phyloP scores from a whole-genome alignment of 2,888 invertebrate genomes.

The Troilus luridus region DNA sequence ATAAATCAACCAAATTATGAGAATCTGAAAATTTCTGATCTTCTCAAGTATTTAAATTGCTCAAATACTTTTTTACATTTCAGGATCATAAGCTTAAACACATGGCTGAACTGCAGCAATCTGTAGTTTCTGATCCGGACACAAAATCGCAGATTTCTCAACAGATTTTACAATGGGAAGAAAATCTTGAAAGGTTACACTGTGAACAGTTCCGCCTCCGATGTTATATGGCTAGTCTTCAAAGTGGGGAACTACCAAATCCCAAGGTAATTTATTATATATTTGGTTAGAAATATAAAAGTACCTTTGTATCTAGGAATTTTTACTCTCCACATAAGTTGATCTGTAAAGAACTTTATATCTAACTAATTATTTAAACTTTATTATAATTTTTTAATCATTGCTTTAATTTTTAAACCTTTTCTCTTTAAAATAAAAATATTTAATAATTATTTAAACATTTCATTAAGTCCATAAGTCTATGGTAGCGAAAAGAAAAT shows the following conservation, averaged over 20 bases:
- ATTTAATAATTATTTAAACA: too few relatives aligned
- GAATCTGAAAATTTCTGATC: background rate
- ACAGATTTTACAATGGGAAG: conserved; percentile 97
- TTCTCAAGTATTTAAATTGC: background rate
- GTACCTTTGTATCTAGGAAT: background rate
- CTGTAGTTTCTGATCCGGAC: conserved; percentile 94
- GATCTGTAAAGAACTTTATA: too few relatives aligned
- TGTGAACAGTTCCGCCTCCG: conserved; percentile 96
- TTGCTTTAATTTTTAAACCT: too few relatives aligned
- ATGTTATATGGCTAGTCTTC: conserved; percentile 97
- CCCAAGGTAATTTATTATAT: conserved; percentile 84
- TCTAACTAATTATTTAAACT: background rate
- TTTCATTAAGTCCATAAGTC: background rate
- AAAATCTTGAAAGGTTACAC: conserved; percentile 94
- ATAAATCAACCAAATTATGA: too few relatives aligned
- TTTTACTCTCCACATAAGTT: background rate
- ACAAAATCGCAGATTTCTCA: conserved; percentile 92
- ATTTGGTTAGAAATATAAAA: background rate
- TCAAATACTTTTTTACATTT: conserved; percentile 65
- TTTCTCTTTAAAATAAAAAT: too few relatives aligned
- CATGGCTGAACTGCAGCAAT: conserved; percentile 98
- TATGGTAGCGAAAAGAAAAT: background rate
- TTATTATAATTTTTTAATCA: too few relatives aligned
- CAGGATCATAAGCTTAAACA: conserved; percentile 97
- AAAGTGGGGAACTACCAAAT: conserved; percentile 95